Base-by-base conservation (phyloP, 2,888 invertebrate species). In the Netelia melanura region DNA sequence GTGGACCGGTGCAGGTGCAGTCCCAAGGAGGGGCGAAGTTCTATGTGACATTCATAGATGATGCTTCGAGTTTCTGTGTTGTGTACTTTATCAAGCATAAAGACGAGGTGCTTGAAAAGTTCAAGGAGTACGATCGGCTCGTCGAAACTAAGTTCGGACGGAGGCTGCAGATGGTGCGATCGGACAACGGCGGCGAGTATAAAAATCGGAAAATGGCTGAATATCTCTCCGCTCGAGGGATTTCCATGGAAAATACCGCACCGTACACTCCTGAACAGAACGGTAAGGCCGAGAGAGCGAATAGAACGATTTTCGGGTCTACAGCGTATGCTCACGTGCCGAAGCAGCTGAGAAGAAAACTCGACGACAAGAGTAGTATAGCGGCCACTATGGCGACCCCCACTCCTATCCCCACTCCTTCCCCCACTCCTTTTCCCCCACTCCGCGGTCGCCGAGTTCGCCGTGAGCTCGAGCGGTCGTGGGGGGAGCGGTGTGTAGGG, bases 181-280 rank as follows among this genome's bases (percentile, higher is more conserved):
- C 70, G 0, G 88, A 87, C 56, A 88, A 88, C 14, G 87, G 87
- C 0, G 48, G 30, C 1, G 86, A 88, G 52, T 88, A 81, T 58
- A 25, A 62, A 9, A 87, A 83, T 10, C 14, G 1, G 6, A 54
- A 61, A 1, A 62, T 89, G 62, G 21, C 64, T 1, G 21, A 43
- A 0, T 86, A 78, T 23, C 48, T 87, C 3, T 17, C 52, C 8
- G 11, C 11, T 2, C 52, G 48, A 21, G 87, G 87, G 0, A 88
- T 87, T 6, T 17, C 9, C 0, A 21, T 71, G 9, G 76, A 86
- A 14, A 82, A 30, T 1, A 82, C 86, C 0, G 85, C 86, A 0
- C 85, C 87, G 0, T 84, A 86, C 61, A 81, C 87, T 0, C 86
- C 87, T 0, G 65, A 88, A 38, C 88, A 88, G 21, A 88, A 89